Evolutionary conservation across 2,113 vertebrate species (phyloP).

Genomic region (Zosterops lateralis): DNA sequence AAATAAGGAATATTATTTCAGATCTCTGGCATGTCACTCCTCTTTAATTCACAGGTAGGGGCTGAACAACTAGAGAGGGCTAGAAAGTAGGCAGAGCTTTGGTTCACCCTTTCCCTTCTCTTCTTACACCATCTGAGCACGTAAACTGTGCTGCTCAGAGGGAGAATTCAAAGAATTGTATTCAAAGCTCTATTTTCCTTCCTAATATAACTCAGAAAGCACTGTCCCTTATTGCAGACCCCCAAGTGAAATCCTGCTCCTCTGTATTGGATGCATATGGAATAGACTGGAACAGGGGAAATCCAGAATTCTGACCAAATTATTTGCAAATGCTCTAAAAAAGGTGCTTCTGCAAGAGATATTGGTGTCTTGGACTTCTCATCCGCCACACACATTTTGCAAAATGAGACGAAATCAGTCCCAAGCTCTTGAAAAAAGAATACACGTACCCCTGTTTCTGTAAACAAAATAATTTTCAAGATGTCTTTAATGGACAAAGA

Average conservation of each 20-base stretch:
- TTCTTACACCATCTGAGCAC: background rate
- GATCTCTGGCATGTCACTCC: background rate
- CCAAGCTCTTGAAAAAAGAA: background rate
- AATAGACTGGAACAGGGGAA: background rate
- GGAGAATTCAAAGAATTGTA: background rate
- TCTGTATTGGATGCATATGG: background rate
- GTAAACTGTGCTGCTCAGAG: background rate
- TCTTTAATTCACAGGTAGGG: background rate
- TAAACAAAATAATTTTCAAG: background rate
- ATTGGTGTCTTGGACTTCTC: background rate
- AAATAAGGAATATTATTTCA: background rate
- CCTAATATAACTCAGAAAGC: background rate
- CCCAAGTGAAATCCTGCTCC: background rate
- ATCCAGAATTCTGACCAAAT: background rate
- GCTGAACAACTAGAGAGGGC: background rate
- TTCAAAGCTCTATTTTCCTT: background rate
- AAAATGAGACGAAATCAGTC: background rate
- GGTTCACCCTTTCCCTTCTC: background rate
- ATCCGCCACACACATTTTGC: accelerated
- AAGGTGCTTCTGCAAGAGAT: background rate
- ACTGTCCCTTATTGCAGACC: background rate
- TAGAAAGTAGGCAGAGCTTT: background rate
- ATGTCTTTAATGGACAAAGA: background rate
- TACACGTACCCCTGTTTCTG: accelerated
- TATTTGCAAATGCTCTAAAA: background rate